Base-by-base conservation (phyloP, 30 jellyfish, hydroid and myxozoan species). In the Pelagia noctiluca region DNA sequence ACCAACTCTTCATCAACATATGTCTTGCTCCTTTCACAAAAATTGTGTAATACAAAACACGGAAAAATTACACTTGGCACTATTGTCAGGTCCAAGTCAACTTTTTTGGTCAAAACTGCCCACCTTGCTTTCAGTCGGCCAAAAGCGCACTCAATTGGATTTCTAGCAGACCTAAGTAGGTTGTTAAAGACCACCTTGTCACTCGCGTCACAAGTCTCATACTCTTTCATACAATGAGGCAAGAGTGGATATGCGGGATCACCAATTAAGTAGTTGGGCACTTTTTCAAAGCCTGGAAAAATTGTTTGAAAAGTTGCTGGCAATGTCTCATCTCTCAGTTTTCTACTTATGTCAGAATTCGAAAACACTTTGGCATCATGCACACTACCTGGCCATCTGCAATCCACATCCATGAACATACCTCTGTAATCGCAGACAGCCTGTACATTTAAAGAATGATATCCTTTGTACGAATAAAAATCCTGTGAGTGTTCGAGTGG, bases 141-240 rank as follows among this genome's bases (percentile, higher is more conserved):
- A 83, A n/a, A 90, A 0, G 97, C 97, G 57, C 96, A 90, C 60
- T 82, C 96, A 3, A 83, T 76, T 13, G 89, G 97, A 26, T 90
- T 90, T 2, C 96, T 35, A 8, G 96, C 98, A 3, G 76, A 34
- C 12, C 96, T 36, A 31, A 91, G 82, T 75, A 85, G 23, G 54
- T 38, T 85, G 62, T 85, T 85, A 82, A 84, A 85, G 21, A 84
- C 73, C 8, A 91, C 96, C 47, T 91, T 57, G 10, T 61, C 78
- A 66, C 83, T 75, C 21, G 23, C 49, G 1, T 13, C 13, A 69
- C 94, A 75, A 13, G 92, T n/a, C 10, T 78, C 72, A 53, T 63
- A 90, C 64, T 70, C 94, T 50, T 91, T 84, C 96, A 71, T 78
- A 53, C 94, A 82, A 57, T 36, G 37, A 19, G 98, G 94, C 8